phyloP scores from a whole-genome alignment of 2,888 invertebrate genomes.

The Drosophila mulleri region DNA sequence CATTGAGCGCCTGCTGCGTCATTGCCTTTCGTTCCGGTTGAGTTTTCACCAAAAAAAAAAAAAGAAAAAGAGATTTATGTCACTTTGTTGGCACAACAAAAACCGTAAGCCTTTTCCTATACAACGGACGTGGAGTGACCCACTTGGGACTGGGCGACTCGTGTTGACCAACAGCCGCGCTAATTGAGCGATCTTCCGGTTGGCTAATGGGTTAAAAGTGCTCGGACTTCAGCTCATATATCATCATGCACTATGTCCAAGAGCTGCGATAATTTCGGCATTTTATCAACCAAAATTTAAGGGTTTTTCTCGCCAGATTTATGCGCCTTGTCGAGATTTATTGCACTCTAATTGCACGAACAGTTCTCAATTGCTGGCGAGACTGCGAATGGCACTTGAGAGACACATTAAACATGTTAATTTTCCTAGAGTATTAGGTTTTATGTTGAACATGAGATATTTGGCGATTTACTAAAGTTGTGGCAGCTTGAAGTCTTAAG shows the following conservation, averaged over 20 bases:
- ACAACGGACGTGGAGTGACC: constrained; percentile 63
- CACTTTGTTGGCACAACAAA: constrained; percentile 73
- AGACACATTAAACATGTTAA: constrained; percentile 36
- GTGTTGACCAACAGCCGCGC: constrained; percentile 67
- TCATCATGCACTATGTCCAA: constrained; percentile 53
- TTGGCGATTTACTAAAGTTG: not conserved
- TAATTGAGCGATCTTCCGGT: constrained; percentile 84
- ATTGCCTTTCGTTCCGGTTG: constrained; percentile 82
- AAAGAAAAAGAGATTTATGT: constrained; percentile 78
- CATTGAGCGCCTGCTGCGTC: constrained; percentile 66
- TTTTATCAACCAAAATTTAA: constrained; percentile 78
- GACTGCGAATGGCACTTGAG: constrained; percentile 22
- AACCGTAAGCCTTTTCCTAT: constrained; percentile 50
- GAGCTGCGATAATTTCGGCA: constrained; percentile 80
- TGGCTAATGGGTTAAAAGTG: constrained; percentile 80
- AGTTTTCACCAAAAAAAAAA: constrained; percentile 46
- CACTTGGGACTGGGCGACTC: constrained; percentile 67
- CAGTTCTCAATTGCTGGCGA: constrained; percentile 36
- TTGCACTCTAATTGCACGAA: constrained; percentile 56
- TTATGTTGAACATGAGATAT: constrained; percentile 1
- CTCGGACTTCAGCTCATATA: constrained; percentile 56
- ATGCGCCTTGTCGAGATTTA: constrained; percentile 59
- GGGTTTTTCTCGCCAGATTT: constrained; percentile 38
- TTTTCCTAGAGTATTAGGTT: constrained; percentile 27
- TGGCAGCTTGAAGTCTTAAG: too few relatives aligned